Percentiles rank a stretch among this genome's conserved stretches.
Evolutionary conservation across 1,140 invertebrate genomes (phyloP).

Genomic region (Brachionus sp.): DNA sequence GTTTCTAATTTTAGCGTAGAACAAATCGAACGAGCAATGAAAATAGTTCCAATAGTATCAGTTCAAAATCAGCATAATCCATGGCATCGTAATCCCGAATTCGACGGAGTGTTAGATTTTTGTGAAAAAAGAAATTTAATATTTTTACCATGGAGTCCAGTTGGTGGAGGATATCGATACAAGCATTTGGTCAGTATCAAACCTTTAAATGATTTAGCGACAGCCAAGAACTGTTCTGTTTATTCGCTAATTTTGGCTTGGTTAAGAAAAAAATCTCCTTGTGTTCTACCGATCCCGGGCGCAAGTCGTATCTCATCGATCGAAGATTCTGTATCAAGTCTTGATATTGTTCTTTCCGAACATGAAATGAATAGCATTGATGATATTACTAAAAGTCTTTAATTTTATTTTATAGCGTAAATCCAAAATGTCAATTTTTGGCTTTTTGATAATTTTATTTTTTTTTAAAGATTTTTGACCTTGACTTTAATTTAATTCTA

Average conservation of each 20-base stretch:
- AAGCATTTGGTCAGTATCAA: conserved; percentile 1
- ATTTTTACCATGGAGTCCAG: conserved; percentile 30
- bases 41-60: neutral
- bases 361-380: conserved; percentile 1
- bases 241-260: conserved; percentile 23
- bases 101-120: conserved; percentile 22
- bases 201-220: neutral
- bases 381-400: conserved; percentile 1
- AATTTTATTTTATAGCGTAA: neutral
- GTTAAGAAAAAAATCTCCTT: conserved; percentile 7
- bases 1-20: conserved; percentile 40
- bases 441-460: neutral
- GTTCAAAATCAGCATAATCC: conserved; percentile 39
- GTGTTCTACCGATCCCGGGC: conserved; percentile 24
- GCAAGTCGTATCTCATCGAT: neutral
- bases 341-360: neutral
- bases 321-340: conserved; percentile 30
- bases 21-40: conserved; percentile 7
- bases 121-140: conserved; percentile 16
- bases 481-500: no score
- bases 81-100: neutral
- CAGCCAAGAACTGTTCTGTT: neutral
- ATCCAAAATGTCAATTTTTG: neutral
- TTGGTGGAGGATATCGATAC: conserved; percentile 2
- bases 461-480: neutral